Evolutionary conservation across 37 sponge, comb jelly and placozoan genomes (phyloP).

Genomic region (Halichondria panicea): DNA sequence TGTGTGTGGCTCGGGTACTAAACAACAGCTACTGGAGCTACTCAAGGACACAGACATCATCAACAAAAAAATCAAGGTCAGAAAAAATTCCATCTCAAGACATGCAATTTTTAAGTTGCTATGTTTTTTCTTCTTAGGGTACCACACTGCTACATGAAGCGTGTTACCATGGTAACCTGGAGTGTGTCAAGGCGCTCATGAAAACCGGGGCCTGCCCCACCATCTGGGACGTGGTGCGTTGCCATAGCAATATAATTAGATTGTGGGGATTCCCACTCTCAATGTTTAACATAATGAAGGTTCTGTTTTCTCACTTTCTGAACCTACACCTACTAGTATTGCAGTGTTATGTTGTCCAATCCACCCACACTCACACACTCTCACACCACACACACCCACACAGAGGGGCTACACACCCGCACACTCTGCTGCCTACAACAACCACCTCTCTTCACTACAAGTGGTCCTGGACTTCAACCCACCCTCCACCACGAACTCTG

Average conservation of each 20-base stretch:
- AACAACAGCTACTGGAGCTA: too few species aligned
- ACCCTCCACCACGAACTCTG: background rate
- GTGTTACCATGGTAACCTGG: conserved; percentile 14
- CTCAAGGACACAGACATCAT: too few species aligned
- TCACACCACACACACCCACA: background rate
- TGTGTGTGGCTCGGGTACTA: too few species aligned
- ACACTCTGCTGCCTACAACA: conserved; percentile 26
- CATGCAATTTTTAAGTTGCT: too few species aligned
- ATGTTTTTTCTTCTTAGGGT: too few species aligned
- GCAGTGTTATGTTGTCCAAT: background rate
- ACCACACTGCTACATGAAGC: conserved; percentile 30
- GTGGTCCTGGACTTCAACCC: background rate
- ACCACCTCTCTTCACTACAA: background rate
- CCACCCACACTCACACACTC: conserved; percentile 5
- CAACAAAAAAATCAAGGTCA: too few species aligned
- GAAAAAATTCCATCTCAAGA: too few species aligned
- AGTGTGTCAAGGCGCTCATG: conserved; percentile 13
- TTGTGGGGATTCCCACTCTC: background rate
- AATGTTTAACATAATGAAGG: background rate
- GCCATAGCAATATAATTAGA: background rate
- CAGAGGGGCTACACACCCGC: conserved; percentile 43
- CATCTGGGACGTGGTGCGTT: conserved; percentile 20
- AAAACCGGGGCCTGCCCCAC: background rate
- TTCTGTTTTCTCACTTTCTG: too few species aligned
- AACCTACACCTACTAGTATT: background rate